Conservation (phyloP, 2,888 invertebrate species). For the Timema podura region DNA sequence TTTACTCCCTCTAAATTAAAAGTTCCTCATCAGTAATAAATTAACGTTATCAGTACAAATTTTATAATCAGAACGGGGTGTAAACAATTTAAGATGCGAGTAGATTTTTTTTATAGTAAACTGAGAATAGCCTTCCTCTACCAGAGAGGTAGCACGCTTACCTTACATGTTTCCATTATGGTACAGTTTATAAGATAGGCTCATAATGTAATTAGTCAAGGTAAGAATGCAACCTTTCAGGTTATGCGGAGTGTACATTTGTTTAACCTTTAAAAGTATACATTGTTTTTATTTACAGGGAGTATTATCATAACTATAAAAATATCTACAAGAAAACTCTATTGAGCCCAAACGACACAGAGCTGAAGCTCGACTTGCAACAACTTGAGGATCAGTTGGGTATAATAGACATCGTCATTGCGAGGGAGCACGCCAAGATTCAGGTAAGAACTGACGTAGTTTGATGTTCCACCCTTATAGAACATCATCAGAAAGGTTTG, state of each 20-base stretch:
- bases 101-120: neutral
- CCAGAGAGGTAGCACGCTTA: neutral
- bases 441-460: constrained; percentile 49
- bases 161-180: no score
- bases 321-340: constrained; percentile 66
- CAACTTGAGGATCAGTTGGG: constrained; percentile 70
- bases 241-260: neutral
- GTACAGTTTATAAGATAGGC: no score
- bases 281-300: constrained; percentile 38
- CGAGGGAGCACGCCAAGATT: constrained; percentile 74
- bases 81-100: neutral
- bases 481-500: no score
- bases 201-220: no score
- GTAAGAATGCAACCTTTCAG: neutral
- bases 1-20: no score
- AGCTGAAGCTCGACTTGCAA: constrained; percentile 67
- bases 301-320: constrained; percentile 65
- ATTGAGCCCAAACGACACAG: constrained; percentile 66
- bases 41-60: no score
- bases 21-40: no score
- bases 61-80: no score
- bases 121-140: no score
- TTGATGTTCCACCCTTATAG: no score
- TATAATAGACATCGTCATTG: constrained; percentile 70
- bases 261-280: neutral